Percentiles rank a stretch among this genome's conserved stretches.
Evolutionary conservation across 1,140 invertebrate genomes (phyloP).

Genomic region (Drusus annulatus): DNA sequence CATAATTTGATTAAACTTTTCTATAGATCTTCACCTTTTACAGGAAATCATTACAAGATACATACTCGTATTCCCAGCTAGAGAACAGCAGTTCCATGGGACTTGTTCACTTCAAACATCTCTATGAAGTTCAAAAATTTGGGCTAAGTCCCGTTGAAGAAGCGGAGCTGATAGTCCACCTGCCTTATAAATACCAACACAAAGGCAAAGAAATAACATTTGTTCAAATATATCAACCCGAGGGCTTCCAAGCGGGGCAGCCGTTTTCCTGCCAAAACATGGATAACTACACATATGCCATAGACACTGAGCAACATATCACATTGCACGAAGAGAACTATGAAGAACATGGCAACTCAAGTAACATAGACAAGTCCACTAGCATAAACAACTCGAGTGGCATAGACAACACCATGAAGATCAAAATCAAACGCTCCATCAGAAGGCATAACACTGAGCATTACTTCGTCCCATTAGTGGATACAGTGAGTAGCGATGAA

Average conservation of each 20-base stretch:
- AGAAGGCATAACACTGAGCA: neutral
- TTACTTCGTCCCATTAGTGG: slow-evolving; percentile 8
- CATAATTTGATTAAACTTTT: no score
- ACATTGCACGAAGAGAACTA: neutral
- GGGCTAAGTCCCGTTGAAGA: slow-evolving; percentile 65
- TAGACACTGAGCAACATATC: neutral
- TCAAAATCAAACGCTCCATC: neutral
- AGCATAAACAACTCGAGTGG: no score
- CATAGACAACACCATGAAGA: no score
- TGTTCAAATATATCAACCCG: slow-evolving; percentile 60
- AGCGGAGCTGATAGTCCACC: slow-evolving; percentile 59
- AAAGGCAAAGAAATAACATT: slow-evolving; percentile 58
- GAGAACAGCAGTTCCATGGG: slow-evolving; percentile 10
- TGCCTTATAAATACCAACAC: slow-evolving; percentile 61
- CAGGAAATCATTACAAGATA: slow-evolving; percentile 64
- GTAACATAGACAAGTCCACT: slow-evolving; percentile 6
- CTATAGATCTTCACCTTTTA: slow-evolving; percentile 30
- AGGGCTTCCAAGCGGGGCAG: slow-evolving; percentile 59
- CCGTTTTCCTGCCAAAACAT: slow-evolving; percentile 59
- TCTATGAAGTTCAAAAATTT: slow-evolving; percentile 66
- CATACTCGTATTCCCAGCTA: slow-evolving; percentile 59
- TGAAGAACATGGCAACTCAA: neutral
- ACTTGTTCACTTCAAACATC: slow-evolving; percentile 44
- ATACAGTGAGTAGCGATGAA: neutral
- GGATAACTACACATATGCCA: slow-evolving; percentile 32